These are phyloP conservation scores for Spialia ferax DNA, from an alignment of 2,888 invertebrate genomes.

Conservation along the genomic window DNA sequence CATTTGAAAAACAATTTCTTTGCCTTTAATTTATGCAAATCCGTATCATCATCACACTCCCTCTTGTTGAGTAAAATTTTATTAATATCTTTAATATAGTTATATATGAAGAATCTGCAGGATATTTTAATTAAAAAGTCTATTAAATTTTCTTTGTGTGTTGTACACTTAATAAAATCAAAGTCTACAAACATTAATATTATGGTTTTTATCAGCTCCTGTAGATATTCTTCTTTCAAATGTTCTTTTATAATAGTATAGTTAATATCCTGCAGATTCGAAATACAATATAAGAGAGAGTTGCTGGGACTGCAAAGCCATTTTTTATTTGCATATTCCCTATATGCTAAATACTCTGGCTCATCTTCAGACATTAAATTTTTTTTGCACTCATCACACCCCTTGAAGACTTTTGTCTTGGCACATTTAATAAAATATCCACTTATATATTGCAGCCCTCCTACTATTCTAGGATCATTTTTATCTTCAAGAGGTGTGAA, in stretches of 20 bases:
- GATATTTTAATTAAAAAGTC: not conserved
- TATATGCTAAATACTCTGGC: not conserved
- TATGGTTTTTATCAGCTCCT: not conserved
- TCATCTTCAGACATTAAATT: not conserved
- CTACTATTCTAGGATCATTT: not conserved
- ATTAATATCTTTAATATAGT: not conserved
- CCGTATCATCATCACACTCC: not conserved
- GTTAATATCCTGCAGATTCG: not conserved
- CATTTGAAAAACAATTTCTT: not conserved
- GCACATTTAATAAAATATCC: not conserved
- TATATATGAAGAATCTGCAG: not conserved
- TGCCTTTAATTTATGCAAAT: not conserved
- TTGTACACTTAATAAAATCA: not conserved
- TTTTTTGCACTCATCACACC: not conserved
- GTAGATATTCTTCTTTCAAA: not conserved
- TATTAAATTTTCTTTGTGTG: not conserved
- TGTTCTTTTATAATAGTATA: not conserved
- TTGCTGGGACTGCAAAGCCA: not conserved
- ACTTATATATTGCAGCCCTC: not conserved
- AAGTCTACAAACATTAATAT: not conserved
- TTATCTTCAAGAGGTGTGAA: not conserved
- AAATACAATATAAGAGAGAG: not conserved
- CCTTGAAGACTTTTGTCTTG: not conserved
- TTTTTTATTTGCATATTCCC: not conserved
- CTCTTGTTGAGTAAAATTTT: not conserved